These are phyloP conservation scores for Andricus curvator DNA, from an alignment of 2,888 invertebrate genomes.

Conservation along the genomic window DNA sequence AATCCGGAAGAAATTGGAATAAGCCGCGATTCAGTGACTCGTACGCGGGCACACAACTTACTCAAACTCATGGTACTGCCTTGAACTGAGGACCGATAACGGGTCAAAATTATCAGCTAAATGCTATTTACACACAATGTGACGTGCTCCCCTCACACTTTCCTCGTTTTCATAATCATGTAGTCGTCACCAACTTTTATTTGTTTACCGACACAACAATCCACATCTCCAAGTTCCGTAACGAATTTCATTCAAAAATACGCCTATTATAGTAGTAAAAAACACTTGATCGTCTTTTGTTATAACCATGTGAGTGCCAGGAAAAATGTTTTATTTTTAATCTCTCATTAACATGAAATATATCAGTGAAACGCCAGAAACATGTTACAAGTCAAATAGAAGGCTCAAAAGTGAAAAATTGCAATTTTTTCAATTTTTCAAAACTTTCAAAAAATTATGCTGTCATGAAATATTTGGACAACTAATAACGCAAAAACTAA, in stretches of 20 bases:
- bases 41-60: conserved; percentile 47
- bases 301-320: no score
- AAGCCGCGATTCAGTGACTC: conserved; percentile 40
- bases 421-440: no score
- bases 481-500: no score
- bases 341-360: no score
- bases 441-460: no score
- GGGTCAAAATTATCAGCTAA: conserved; percentile 58
- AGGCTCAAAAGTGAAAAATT: no score
- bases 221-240: background rate
- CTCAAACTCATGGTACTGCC: conserved; percentile 66
- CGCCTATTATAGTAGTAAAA: no score
- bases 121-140: conserved; percentile 70
- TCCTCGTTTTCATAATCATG: conserved; percentile 49
- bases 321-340: no score
- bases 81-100: conserved; percentile 57
- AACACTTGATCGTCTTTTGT: no score
- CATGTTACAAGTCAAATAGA: no score
- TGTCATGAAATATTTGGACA: no score
- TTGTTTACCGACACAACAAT: background rate
- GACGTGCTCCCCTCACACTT: conserved; percentile 48
- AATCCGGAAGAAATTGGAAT: conserved; percentile 43
- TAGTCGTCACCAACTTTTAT: conserved; percentile 39
- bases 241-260: background rate
- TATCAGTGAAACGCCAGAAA: no score